phyloP scores from a whole-genome alignment of 1,140 invertebrate species.

The Drosophila kikkawai region DNA sequence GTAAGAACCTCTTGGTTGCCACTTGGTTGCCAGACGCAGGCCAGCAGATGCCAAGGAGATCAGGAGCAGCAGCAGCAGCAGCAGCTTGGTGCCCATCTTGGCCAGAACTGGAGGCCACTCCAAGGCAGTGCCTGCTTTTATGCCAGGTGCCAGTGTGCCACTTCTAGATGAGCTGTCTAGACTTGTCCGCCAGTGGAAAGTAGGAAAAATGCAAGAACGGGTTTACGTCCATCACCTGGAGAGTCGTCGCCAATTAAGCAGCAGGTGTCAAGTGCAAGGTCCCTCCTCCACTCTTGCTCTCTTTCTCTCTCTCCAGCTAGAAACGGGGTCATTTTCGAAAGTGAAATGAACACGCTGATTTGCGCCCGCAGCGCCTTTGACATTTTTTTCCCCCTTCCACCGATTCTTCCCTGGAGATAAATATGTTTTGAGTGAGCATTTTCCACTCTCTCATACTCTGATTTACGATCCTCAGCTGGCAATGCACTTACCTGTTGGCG shows the following conservation, averaged over 20 bases:
- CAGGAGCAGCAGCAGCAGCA: slow-evolving; percentile 16
- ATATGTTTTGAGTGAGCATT: slow-evolving; percentile 20
- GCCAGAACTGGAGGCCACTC: slow-evolving; percentile 50
- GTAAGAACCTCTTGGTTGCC: slow-evolving; percentile 25
- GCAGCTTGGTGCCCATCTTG: slow-evolving; percentile 52
- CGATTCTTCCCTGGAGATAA: slow-evolving; percentile 8
- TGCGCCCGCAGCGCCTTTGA: slow-evolving; percentile 27
- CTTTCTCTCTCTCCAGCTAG: neutral
- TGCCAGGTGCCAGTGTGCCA: slow-evolving; percentile 36
- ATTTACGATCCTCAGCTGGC: slow-evolving; percentile 31
- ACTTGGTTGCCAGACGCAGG: slow-evolving; percentile 16
- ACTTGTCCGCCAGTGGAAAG: slow-evolving; percentile 36
- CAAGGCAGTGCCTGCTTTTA: slow-evolving; percentile 50
- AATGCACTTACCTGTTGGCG: slow-evolving; percentile 18
- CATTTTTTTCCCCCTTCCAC: neutral
- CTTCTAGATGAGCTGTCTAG: slow-evolving; percentile 46
- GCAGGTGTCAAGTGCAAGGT: slow-evolving; percentile 52
- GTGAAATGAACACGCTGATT: slow-evolving; percentile 34
- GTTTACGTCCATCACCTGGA: slow-evolving; percentile 24
- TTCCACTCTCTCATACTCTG: slow-evolving; percentile 8
- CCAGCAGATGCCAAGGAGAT: neutral
- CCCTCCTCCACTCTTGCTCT: neutral
- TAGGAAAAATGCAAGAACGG: slow-evolving; percentile 43
- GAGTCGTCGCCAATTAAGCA: slow-evolving; percentile 31
- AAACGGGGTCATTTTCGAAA: slow-evolving; percentile 38